Percentiles rank a stretch among this genome's conserved stretches.
Evolutionary conservation across 2,888 invertebrate genomes (phyloP).

Genomic region (Ephialtes manifestator): DNA sequence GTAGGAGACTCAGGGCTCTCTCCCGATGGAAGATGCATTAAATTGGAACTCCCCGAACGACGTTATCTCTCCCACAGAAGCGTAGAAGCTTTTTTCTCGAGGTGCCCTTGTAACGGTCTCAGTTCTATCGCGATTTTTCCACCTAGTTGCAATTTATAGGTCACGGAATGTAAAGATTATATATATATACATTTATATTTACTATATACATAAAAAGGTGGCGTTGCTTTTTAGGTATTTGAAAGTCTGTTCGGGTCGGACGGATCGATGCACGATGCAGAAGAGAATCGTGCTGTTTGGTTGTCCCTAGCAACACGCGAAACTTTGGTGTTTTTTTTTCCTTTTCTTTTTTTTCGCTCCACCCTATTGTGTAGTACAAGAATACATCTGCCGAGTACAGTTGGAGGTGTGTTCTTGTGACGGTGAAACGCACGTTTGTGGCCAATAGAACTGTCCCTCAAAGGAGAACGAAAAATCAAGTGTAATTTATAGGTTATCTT

Average conservation of each 20-base stretch:
- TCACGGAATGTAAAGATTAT: not conserved
- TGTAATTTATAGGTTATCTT: conserved; percentile 7
- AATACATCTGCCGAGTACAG: conserved; percentile 5
- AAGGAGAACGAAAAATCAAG: not conserved
- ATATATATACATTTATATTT: not conserved
- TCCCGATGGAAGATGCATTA: conserved; percentile 60
- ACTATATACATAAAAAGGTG: not conserved
- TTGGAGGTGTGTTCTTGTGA: conserved; percentile 10
- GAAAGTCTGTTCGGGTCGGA: conserved; percentile 35
- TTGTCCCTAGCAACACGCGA: conserved; percentile 60
- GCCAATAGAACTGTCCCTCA: conserved; percentile 14
- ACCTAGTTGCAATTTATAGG: conserved; percentile 41
- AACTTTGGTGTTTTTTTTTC: conserved; percentile 43
- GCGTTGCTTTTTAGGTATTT: conserved; percentile 10
- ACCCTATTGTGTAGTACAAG: conserved; percentile 28
- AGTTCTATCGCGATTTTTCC: conserved; percentile 51
- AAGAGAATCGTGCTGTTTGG: conserved; percentile 53
- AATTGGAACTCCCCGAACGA: conserved; percentile 66
- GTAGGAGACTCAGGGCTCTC: conserved; percentile 32
- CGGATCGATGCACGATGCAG: conserved; percentile 52
- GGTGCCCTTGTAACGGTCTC: conserved; percentile 22
- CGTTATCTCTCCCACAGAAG: conserved; percentile 59
- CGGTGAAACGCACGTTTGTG: conserved; percentile 10
- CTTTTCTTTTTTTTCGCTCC: conserved; percentile 11
- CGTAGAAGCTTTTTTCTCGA: conserved; percentile 23